phyloP scores from a whole-genome alignment of 2,797 vertebrate species.

The Mastacembelus armatus region DNA sequence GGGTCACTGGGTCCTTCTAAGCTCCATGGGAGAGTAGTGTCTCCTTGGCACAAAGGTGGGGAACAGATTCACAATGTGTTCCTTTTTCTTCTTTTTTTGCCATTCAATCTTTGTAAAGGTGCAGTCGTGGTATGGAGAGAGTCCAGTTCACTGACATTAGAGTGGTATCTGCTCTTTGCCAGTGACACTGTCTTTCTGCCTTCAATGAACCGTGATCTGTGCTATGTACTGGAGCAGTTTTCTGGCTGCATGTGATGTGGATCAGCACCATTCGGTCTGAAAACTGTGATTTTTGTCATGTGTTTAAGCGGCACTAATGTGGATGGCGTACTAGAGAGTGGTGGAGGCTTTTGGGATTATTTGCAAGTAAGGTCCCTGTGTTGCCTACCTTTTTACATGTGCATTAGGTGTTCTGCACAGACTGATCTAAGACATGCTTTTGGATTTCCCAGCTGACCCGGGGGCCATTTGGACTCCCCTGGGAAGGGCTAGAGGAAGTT shows the following conservation, averaged over 20 bases:
- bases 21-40: background rate
- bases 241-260: constrained; percentile 21
- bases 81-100: background rate
- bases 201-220: constrained; percentile 24
- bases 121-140: constrained; percentile 23
- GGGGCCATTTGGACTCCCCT: constrained; percentile 2
- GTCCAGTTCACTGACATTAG: constrained; percentile 37
- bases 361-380: background rate
- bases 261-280: constrained; percentile 35
- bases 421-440: constrained; percentile 20
- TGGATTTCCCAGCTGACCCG: constrained; percentile 10
- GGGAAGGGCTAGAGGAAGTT: background rate
- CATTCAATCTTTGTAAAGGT: background rate
- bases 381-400: constrained; percentile 4
- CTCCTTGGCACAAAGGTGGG: constrained; percentile 1
- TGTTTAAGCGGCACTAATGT: background rate
- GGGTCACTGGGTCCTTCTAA: no score
- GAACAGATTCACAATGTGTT: constrained; percentile 4
- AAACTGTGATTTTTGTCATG: background rate
- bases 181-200: constrained; percentile 31
- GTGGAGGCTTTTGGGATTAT: constrained; percentile 1
- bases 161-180: constrained; percentile 32
- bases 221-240: constrained; percentile 37
- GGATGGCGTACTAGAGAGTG: background rate
- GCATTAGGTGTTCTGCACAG: background rate